phyloP scores from a whole-genome alignment of 2,797 vertebrate species.

The Acridotheres tristis region DNA sequence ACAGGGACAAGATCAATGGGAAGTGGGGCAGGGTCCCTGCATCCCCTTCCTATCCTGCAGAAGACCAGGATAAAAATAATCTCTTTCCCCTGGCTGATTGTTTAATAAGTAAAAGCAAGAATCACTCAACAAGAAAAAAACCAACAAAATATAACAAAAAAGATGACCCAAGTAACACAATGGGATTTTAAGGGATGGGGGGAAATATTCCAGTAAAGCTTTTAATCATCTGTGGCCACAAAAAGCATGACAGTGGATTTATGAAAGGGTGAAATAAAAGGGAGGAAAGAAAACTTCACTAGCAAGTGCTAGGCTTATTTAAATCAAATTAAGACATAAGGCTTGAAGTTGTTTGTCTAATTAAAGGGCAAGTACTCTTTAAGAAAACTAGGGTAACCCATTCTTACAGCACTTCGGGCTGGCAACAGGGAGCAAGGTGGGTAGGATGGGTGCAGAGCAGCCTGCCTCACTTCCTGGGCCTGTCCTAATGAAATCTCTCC shows the following conservation, averaged over 20 bases:
- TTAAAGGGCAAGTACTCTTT: conserved; percentile 34
- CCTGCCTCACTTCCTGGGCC: neutral
- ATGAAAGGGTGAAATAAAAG: neutral
- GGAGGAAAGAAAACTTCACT: neutral
- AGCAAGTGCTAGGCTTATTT: conserved; percentile 21
- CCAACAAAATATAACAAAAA: neutral
- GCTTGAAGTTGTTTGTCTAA: conserved; percentile 50
- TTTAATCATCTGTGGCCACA: neutral
- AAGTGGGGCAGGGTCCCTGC: neutral
- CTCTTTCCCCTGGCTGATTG: neutral
- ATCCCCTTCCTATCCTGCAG: neutral
- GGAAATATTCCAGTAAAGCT: neutral
- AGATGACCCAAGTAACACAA: neutral
- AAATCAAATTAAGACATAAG: conserved; percentile 41
- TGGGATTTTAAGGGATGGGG: neutral
- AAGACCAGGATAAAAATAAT: neutral
- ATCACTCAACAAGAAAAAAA: neutral
- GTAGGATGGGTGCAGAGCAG: neutral
- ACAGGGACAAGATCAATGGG: neutral
- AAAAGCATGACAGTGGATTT: conserved; percentile 1
- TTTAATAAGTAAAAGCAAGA: neutral
- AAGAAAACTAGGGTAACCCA: conserved; percentile 43
- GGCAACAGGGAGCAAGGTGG: neutral
- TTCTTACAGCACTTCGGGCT: neutral
- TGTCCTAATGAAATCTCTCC: neutral